Base-by-base conservation (phyloP, 2,113 vertebrate genomes). In the Cyanoliseus patagonus region DNA sequence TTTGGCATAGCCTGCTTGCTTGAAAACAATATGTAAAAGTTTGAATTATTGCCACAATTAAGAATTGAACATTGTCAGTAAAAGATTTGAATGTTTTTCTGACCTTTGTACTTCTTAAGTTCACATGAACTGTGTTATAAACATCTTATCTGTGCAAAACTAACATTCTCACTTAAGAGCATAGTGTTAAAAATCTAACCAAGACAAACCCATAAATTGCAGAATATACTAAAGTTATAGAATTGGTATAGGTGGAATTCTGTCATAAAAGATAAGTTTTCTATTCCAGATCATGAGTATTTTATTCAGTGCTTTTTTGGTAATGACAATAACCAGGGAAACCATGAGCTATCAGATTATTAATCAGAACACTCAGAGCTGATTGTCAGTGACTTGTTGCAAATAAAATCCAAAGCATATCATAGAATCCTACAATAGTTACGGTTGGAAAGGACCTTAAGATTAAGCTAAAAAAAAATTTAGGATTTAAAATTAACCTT, bases 391-490 rank as follows among this genome's bases (percentile, higher is more conserved):
- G 35, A 82, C 57, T 77, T 53, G 27, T 68, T 91, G 52, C 44
- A 95, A 94, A 84, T 77, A 83, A 74, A 85, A 92, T 73, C 81
- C 59, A 78, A 90, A 91, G 30, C 19, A 59, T 49, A 63, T 62
- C 7, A 88, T 73, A 59, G 57, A 59, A 59, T 35, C 22, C 35
- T 35, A 59, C 22, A 59, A 16, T 10, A 35, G 33, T 59, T 59
- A 59, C 9, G 22, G 57, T 10, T 59, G 57, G 57, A 35, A 35
- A 59, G 22, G 33, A 35, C 20, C 13, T 24, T 59, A 10, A 59
- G 22, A 59, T 59, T 23, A 59, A 59, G 27, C 7, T 77, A 76
- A 93, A 67, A 57, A 57, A 33, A 57, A 57, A 6, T 16, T 27
- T 57, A 49, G 9, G 59, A 82, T 88, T 79, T 53, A 62, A 91